These are phyloP conservation scores for Pocillopora grandis DNA, from an alignment of 92 coral and sea anemone species.

Conservation along the genomic window DNA sequence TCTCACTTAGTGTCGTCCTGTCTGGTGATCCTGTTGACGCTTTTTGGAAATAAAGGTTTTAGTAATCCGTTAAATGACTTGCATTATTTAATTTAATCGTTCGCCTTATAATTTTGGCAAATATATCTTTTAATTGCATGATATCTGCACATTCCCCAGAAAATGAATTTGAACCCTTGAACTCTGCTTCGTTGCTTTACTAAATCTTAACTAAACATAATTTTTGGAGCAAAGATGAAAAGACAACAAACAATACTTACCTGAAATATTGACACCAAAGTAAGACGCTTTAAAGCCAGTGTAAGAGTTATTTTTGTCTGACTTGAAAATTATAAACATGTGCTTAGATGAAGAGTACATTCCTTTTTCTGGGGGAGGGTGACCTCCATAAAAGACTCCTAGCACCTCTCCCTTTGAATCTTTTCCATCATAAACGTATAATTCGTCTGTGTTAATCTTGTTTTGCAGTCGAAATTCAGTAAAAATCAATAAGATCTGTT, in stretches of 20 bases:
- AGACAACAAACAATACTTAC: neutral
- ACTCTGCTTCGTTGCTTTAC: no score
- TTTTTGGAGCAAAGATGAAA: neutral
- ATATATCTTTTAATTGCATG: no score
- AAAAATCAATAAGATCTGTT: slow-evolving; percentile 46
- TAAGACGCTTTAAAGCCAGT: slow-evolving; percentile 45
- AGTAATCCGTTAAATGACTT: no score
- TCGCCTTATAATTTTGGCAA: no score
- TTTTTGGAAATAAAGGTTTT: no score
- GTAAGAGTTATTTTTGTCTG: slow-evolving; percentile 8
- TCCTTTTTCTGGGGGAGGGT: slow-evolving; percentile 42
- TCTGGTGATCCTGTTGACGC: no score
- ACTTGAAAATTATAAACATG: slow-evolving; percentile 49
- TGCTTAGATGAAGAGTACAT: slow-evolving; percentile 36
- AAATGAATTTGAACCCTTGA: no score
- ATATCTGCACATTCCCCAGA: no score
- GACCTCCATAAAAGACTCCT: slow-evolving; percentile 48
- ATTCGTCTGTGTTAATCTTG: slow-evolving; percentile 34
- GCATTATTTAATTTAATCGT: no score
- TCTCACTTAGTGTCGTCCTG: no score
- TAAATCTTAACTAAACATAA: neutral
- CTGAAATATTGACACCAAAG: neutral
- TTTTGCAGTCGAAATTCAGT: slow-evolving; percentile 46
- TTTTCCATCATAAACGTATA: slow-evolving; percentile 49
- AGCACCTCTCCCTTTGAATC: slow-evolving; percentile 32